Evolutionary conservation across 2,888 invertebrate species (phyloP).

Genomic region (Drosophila nr. perissopoda): DNA sequence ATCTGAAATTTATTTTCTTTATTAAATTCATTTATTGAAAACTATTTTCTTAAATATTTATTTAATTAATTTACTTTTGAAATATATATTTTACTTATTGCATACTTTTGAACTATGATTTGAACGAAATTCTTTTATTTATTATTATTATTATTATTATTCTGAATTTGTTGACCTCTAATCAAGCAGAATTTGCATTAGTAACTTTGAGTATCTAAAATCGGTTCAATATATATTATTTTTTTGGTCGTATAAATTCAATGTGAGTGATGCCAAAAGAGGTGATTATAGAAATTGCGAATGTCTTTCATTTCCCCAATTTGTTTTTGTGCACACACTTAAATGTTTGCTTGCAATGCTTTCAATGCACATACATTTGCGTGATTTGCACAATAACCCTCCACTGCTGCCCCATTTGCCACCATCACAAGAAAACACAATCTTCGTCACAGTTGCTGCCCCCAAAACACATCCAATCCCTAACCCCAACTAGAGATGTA

Average conservation of each 20-base stretch:
- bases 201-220: not conserved
- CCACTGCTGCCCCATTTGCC: not conserved
- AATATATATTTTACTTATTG: too few relatives aligned
- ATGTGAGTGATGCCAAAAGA: not conserved
- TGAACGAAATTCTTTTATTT: not conserved
- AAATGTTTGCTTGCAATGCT: slow-evolving; percentile 23
- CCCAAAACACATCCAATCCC: not conserved
- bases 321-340: slow-evolving; percentile 4
- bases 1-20: too few relatives aligned
- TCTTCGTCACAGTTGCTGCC: slow-evolving; percentile 7
- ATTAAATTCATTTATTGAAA: not conserved
- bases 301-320: slow-evolving; percentile 14
- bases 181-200: not conserved
- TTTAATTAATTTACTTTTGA: too few relatives aligned
- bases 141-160: not conserved
- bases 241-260: not conserved
- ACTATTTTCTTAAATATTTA: too few relatives aligned
- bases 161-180: too few relatives aligned
- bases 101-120: too few relatives aligned
- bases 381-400: slow-evolving; percentile 50
- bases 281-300: slow-evolving; percentile 14
- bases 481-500: not conserved
- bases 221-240: not conserved
- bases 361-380: slow-evolving; percentile 38
- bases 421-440: not conserved